Conservation (phyloP, 2,113 vertebrate genomes). For the Morone chrysops region DNA sequence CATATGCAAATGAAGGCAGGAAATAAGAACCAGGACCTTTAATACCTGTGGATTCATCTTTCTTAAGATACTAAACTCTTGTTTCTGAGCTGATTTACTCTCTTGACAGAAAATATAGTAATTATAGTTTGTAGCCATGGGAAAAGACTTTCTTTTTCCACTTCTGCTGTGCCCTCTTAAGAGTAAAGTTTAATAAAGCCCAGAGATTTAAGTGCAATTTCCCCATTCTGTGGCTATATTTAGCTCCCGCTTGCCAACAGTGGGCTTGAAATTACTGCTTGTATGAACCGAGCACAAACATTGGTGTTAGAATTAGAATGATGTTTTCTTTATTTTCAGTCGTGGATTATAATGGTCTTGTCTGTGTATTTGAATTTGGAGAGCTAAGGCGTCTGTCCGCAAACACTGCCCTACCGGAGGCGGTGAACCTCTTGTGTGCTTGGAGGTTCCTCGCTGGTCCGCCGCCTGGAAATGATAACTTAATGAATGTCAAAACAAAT, state of each 20-base stretch:
- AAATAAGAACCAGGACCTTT: conserved; percentile 65
- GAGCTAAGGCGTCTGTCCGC: conserved; percentile 35
- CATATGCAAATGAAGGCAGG: conserved; percentile 63
- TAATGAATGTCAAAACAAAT: conserved; percentile 80
- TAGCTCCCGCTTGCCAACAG: conserved; percentile 6
- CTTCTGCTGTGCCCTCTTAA: background rate
- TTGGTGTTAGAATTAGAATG: conserved; percentile 62
- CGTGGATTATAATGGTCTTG: conserved; percentile 20
- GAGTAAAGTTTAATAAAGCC: conserved; percentile 25
- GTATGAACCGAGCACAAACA: conserved; percentile 49
- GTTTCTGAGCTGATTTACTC: conserved; percentile 1
- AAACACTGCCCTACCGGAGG: conserved; percentile 44
- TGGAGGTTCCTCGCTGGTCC: conserved; percentile 43
- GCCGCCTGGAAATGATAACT: conserved; percentile 63
- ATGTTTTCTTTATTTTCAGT: conserved; percentile 59
- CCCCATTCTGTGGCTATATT: conserved; percentile 7
- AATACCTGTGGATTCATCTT: conserved; percentile 3
- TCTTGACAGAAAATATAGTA: background rate
- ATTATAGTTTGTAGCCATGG: conserved; percentile 16
- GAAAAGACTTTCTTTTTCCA: conserved; percentile 18
- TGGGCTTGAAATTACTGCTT: conserved; percentile 9
- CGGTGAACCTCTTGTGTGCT: conserved; percentile 27
- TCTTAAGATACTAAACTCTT: conserved; percentile 11
- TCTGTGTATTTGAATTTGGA: conserved; percentile 67
- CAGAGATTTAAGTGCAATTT: conserved; percentile 4